Conservation (phyloP, 2,797 vertebrate genomes). For the Fundulus diaphanus region DNA sequence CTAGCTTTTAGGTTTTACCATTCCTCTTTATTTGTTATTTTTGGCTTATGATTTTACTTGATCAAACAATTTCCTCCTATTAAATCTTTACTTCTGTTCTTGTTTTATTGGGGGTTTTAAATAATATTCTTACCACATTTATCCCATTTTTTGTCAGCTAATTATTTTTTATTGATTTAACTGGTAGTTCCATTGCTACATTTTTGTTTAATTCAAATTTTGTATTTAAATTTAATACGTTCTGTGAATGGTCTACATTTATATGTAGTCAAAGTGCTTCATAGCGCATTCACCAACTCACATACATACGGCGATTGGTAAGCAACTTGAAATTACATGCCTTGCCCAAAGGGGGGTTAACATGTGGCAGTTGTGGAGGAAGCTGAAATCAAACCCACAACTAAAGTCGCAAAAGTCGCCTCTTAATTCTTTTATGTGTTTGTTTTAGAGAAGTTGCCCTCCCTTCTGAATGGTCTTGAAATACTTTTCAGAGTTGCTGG, state of each 20-base stretch:
- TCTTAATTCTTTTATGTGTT: background rate
- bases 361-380: no score
- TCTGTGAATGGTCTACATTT: no score
- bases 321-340: no score
- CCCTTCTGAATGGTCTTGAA: background rate
- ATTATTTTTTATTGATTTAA: background rate
- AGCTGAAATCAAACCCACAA: no score
- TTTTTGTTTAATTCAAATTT: background rate
- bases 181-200: background rate
- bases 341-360: no score
- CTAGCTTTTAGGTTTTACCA: no score
- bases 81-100: background rate
- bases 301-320: no score
- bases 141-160: background rate
- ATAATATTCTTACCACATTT: background rate
- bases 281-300: no score
- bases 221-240: background rate
- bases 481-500: background rate
- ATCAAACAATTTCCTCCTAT: background rate
- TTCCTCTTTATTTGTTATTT: background rate
- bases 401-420: no score
- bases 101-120: background rate
- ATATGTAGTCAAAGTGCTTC: no score
- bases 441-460: background rate
- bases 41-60: background rate